Evolutionary conservation across 2,113 vertebrate species (phyloP), one percentile per base, ranked within the genome.

Genomic region (Lophius piscatorius): DNA sequence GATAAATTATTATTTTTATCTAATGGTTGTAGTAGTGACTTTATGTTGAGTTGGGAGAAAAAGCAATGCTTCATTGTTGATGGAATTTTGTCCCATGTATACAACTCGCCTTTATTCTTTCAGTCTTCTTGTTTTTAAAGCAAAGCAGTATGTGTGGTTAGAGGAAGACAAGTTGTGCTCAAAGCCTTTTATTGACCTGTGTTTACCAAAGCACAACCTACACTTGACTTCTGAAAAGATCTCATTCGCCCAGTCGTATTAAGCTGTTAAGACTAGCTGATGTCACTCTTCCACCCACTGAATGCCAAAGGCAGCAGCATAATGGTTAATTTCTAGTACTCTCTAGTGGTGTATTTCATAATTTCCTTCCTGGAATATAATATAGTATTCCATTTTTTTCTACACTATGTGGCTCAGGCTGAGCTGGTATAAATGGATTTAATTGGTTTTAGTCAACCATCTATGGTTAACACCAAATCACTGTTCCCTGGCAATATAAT

Each of bases 231-330:
- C 36, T 70, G 47, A 59, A 40, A 42, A 28, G 52, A n/a, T n/a
- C 49, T 58, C 23, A 13, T 49, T 63, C 46, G 29, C 23, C 9
- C 44, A 38, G 45, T 54, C 20, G 29, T 45, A 35, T 58, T 42
- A 38, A 52, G 33, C 63, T 61, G 62, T 76, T 34, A 70, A 61
- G 50, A 71, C 52, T 48, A 63, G 79, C 71, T 65, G 76, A 80
- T 69, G 44, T 55, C 31, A 31, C 23, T 16, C 7, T 82, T 84
- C 58, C 7, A 54, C 28, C 20, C 46, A 51, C 31, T 39, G n/a
- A 61, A 54, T 63, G 51, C 55, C 36, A 70, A 65, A 67, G 68
- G 60, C 64, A 58, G 71, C 62, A 68, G 63, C 33, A 20, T 28
- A 71, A 78, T 76, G 48, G 35, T 38, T 55, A 31, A 77, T 82